These are phyloP conservation scores for Gastrophysa polygoni DNA, from an alignment of 2,888 invertebrate species.

Conservation along the genomic window DNA sequence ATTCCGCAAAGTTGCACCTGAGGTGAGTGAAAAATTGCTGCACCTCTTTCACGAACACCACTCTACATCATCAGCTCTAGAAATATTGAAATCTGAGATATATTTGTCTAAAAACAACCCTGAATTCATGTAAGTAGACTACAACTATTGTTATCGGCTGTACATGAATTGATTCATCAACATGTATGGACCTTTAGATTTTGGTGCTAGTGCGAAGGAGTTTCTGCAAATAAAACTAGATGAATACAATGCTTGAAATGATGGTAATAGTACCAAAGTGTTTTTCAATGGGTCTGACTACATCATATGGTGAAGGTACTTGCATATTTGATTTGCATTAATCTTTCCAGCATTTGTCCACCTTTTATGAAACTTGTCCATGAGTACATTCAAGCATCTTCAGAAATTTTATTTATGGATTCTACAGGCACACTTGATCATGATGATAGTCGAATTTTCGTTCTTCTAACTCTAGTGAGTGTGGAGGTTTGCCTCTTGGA, in stretches of 20 bases:
- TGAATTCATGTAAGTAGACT: not conserved
- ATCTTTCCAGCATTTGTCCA: not conserved
- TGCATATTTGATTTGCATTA: not conserved
- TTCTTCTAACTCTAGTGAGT: conserved; percentile 3
- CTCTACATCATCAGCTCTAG: not conserved
- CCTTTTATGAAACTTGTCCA: not conserved
- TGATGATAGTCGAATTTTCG: not conserved
- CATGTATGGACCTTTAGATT: not conserved
- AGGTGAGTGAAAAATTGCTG: not conserved
- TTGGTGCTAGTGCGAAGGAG: not conserved
- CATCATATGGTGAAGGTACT: not conserved
- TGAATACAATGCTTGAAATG: not conserved
- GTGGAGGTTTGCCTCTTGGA: conserved; percentile 20
- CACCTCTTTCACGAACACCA: not conserved
- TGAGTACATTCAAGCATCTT: not conserved
- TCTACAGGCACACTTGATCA: not conserved
- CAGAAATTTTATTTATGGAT: conserved; percentile 1
- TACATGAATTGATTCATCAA: not conserved
- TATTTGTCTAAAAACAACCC: not conserved
- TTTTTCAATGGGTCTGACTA: not conserved
- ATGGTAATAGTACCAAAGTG: not conserved
- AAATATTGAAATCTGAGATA: not conserved
- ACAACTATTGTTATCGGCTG: not conserved
- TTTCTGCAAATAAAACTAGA: not conserved
- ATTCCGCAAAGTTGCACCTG: not conserved